Percentiles rank a stretch among this genome's conserved stretches.
Conservation (phyloP, 2,797 vertebrate genomes). For the Harpagifer antarcticus region DNA sequence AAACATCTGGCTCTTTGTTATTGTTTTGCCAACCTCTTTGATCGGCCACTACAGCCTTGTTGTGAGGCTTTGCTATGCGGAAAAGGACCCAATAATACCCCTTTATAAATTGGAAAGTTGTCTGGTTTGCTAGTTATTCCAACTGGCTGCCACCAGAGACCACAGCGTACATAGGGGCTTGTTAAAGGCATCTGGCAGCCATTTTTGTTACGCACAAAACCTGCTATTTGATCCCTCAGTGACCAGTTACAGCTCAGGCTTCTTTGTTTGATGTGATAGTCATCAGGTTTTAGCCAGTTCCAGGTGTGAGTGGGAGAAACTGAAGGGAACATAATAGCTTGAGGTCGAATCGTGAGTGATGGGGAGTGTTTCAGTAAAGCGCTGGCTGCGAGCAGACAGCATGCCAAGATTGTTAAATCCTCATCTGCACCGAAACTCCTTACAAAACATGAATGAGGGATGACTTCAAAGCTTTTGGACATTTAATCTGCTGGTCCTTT, state of each 20-base stretch:
- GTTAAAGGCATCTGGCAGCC: constrained; percentile 55
- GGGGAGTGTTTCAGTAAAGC: constrained; percentile 17
- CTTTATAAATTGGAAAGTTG: constrained; percentile 58
- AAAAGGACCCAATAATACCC: constrained; percentile 33
- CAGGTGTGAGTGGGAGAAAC: constrained; percentile 42
- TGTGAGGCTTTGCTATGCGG: constrained; percentile 26
- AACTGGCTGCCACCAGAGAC: constrained; percentile 54
- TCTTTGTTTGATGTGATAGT: constrained; percentile 10
- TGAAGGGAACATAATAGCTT: constrained; percentile 1
- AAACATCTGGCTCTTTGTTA: constrained; percentile 36
- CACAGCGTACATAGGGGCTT: constrained; percentile 33
- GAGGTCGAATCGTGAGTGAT: constrained; percentile 23
- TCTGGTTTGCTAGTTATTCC: constrained; percentile 42
- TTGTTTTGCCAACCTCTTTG: constrained; percentile 31
- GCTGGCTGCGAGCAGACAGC: constrained; percentile 37
- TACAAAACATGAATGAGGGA: constrained; percentile 55
- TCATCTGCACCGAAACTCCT: constrained; percentile 63
- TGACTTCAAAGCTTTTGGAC: constrained; percentile 66
- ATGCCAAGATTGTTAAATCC: constrained; percentile 63
- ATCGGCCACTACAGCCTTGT: constrained; percentile 30
- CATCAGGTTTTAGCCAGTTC: constrained; percentile 34
- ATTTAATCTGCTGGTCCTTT: constrained; percentile 65
- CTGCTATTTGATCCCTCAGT: constrained; percentile 55
- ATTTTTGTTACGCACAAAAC: constrained; percentile 41
- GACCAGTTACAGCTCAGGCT: constrained; percentile 61